Conservation (phyloP, 2,113 vertebrate species). For the Tautogolabrus adspersus region DNA sequence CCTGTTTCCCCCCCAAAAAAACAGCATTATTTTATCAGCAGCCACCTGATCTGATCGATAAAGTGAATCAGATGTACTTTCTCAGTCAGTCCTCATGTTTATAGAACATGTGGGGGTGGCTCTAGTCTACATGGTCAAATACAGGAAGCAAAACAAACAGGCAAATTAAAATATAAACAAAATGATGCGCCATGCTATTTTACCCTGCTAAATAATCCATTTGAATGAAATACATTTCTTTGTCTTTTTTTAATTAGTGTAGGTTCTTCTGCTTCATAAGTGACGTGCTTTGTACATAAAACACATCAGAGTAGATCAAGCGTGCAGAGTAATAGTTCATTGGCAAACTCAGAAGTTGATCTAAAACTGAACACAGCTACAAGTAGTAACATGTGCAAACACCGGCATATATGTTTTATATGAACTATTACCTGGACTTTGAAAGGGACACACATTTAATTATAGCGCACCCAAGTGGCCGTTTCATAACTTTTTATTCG, state of each 20-base stretch:
- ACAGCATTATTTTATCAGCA: not conserved
- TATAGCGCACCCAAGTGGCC: slow-evolving; percentile 46
- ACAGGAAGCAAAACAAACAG: no score
- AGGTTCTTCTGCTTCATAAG: no score
- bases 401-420: not conserved
- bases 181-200: no score
- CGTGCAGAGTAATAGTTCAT: no score
- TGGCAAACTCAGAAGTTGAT: no score
- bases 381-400: not conserved
- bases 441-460: not conserved
- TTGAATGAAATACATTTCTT: no score
- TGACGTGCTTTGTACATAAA: no score
- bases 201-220: no score
- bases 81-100: not conserved
- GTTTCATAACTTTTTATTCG: not conserved
- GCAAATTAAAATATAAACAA: not conserved
- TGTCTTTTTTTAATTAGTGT: no score
- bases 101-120: not conserved
- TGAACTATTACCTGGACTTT: not conserved
- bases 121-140: not conserved
- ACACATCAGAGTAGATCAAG: no score
- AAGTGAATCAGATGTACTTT: not conserved
- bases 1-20: not conserved
- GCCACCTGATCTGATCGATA: not conserved
- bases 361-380: not conserved